Conservation (phyloP, 2,113 vertebrate species). For the cattle (Bos taurus) region DNA sequence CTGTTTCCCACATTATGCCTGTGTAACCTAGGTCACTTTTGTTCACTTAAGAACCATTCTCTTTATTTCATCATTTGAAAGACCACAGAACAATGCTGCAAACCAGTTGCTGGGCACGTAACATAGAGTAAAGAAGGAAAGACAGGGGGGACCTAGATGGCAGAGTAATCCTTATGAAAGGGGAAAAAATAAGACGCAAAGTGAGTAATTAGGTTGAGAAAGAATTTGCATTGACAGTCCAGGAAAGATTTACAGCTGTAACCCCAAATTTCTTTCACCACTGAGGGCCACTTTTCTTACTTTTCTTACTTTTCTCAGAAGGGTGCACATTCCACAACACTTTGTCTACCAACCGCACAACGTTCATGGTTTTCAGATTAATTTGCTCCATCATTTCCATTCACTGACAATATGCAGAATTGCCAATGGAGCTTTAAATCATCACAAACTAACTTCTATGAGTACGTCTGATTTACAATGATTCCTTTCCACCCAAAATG, state of each 20-base stretch:
- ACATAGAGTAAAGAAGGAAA: background rate
- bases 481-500: background rate
- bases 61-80: background rate
- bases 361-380: background rate
- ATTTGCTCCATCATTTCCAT: background rate
- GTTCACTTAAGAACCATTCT: background rate
- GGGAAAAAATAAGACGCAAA: background rate
- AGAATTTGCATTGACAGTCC: background rate
- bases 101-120: background rate
- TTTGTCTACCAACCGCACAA: background rate
- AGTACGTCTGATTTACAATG: background rate
- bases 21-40: background rate
- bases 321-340: background rate
- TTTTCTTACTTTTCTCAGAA: background rate
- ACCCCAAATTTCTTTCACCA: background rate
- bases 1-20: background rate
- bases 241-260: background rate
- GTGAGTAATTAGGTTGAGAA: background rate
- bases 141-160: background rate
- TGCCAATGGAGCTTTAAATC: background rate
- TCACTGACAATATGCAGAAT: background rate
- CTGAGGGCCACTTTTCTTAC: background rate
- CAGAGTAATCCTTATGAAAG: background rate
- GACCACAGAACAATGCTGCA: background rate
- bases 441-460: background rate